phyloP scores from a whole-genome alignment of 2,113 vertebrate species.

The Osmerus eperlanus region DNA sequence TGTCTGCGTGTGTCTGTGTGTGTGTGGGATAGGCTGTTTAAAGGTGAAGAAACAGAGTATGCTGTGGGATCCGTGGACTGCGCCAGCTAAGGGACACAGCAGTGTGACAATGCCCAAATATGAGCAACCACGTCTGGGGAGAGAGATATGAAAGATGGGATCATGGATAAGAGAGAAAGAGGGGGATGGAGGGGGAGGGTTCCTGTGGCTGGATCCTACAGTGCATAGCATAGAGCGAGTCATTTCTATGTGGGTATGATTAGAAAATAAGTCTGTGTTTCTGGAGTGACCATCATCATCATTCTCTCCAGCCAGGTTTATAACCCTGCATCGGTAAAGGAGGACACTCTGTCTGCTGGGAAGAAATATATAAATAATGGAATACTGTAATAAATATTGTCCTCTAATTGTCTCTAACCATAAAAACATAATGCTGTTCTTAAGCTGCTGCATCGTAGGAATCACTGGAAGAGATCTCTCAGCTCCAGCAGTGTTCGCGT shows the following conservation, averaged over 20 bases:
- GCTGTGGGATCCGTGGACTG: constrained; percentile 9
- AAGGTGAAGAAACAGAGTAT: constrained; percentile 9
- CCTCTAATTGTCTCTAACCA: background rate
- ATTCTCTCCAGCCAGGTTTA: too few relatives aligned
- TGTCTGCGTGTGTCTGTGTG: constrained; percentile 5
- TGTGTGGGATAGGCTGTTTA: constrained; percentile 4
- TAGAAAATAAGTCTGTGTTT: too few relatives aligned
- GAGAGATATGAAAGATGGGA: background rate
- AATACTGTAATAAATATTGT: background rate
- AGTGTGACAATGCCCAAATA: background rate
- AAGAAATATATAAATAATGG: too few relatives aligned
- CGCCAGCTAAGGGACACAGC: background rate
- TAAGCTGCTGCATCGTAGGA: background rate
- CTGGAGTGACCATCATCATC: too few relatives aligned
- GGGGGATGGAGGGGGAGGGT: too few relatives aligned
- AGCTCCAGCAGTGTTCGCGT: background rate
- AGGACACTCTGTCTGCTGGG: too few relatives aligned
- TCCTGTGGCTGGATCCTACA: background rate
- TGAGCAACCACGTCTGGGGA: background rate
- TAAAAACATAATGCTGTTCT: background rate
- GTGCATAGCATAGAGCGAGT: background rate
- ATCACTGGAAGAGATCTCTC: background rate
- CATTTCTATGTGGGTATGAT: too few relatives aligned
- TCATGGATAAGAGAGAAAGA: too few relatives aligned
- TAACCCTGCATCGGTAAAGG: too few relatives aligned